These are phyloP conservation scores for Speoplatyrhinus poulsoni DNA, from an alignment of 2,113 vertebrate genomes.

Conservation along the genomic window DNA sequence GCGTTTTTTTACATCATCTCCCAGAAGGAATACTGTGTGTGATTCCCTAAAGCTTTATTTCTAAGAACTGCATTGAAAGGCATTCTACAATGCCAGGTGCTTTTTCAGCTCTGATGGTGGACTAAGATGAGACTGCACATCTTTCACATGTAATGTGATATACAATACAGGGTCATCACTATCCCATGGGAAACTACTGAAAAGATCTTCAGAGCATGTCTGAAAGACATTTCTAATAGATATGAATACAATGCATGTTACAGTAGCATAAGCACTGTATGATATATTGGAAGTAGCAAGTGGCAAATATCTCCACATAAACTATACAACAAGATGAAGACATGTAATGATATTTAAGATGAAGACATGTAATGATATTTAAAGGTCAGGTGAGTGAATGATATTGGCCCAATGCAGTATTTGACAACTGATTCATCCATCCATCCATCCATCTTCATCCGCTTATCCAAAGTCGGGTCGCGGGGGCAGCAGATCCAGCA, in stretches of 20 bases:
- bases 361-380: not conserved
- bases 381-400: no score
- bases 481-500: no score
- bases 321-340: not conserved
- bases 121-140: no score
- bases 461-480: no score
- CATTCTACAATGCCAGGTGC: not conserved
- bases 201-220: not conserved
- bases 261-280: not conserved
- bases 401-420: no score
- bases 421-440: slow-evolving; percentile 12
- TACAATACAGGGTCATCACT: slow-evolving; percentile 29
- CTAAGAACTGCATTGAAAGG: slow-evolving; percentile 11
- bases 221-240: slow-evolving; percentile 2
- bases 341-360: not conserved
- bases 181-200: slow-evolving; percentile 13
- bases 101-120: no score
- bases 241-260: not conserved
- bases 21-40: slow-evolving; percentile 9
- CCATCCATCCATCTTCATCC: no score
- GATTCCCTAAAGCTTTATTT: slow-evolving; percentile 23
- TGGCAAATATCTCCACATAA: not conserved
- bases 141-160: slow-evolving; percentile 3
- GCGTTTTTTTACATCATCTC: slow-evolving; percentile 11
- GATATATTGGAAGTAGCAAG: not conserved